Evolutionary conservation across 2,113 vertebrate species (phyloP), one percentile per base, ranked within the genome.

Genomic region (Antigone vipio): DNA sequence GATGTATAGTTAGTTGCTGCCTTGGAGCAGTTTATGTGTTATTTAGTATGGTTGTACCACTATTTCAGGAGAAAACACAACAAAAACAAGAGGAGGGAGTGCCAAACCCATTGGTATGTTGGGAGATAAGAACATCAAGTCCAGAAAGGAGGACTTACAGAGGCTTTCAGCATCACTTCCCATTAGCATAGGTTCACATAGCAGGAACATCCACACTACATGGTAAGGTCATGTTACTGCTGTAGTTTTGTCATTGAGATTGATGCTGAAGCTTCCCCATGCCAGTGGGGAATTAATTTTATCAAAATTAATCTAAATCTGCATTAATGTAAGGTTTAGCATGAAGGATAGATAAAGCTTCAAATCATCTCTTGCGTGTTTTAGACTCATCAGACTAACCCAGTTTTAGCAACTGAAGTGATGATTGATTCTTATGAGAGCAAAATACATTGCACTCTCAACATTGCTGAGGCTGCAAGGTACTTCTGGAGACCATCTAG

Each of bases 281-380:
- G 62, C 12, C 42, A 42, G 9, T 50, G 34, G 2, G 24, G 4
- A 40, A 75, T 71, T 62, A 45, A 16, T 81, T 92, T 82, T 62
- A 85, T 44, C 5, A 84, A 74, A 92, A 60, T 23, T 68, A 55
- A 90, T 52, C 29, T 69, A 38, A 81, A 47, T 24, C 34, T 77
- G 2, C 11, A 66, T 42, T 85, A 80, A 42, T 17, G 2, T 44
- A 56, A 56, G 26, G 30, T 44, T 88, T 29, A 81, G 5, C 35
- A 40, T 64, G 21, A 69, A 85, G 29, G 17, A n/a, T 45, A 55
- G 47, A 67, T 15, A 76, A 72, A 73, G 22, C 10, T 27, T 81
- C 11, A 73, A 69, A 62, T 45, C 3, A 9, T 38, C 24, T 68
- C 3, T 63, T 15, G 7, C 1, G 0, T 85, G 1, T 76, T 40